Evolutionary conservation across 2,888 invertebrate genomes (phyloP).

Genomic region (Deroplatys truncata): DNA sequence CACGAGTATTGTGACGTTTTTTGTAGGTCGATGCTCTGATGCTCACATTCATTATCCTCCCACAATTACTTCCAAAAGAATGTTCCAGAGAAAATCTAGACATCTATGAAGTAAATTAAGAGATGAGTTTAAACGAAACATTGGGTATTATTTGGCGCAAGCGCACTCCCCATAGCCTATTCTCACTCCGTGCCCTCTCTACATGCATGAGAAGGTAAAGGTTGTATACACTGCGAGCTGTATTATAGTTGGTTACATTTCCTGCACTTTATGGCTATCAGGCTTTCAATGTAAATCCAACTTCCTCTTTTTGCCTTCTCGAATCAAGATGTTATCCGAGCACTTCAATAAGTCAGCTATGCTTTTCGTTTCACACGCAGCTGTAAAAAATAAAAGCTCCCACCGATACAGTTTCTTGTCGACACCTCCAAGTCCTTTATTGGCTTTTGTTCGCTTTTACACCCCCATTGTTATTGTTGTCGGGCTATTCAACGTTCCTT

Average conservation of each 20-base stretch:
- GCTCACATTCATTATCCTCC: too few relatives aligned
- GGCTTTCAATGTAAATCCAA: neutral
- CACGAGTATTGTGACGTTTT: too few relatives aligned
- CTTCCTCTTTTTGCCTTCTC: neutral
- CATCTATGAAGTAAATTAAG: too few relatives aligned
- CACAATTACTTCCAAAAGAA: too few relatives aligned
- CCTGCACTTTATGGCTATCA: neutral
- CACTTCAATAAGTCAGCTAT: neutral
- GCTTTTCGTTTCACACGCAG: neutral
- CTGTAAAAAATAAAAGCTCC: neutral
- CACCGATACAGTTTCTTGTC: neutral
- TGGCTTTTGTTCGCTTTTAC: neutral
- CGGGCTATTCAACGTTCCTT: neutral
- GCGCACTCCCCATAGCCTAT: too few relatives aligned
- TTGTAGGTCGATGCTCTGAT: too few relatives aligned
- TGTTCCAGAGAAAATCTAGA: too few relatives aligned
- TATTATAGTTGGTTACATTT: neutral
- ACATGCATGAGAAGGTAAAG: neutral
- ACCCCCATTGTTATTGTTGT: neutral
- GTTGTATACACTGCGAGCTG: neutral
- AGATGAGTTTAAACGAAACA: too few relatives aligned
- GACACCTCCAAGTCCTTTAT: slow-evolving; percentile 9
- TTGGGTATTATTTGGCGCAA: too few relatives aligned
- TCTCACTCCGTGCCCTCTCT: neutral
- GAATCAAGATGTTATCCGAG: neutral